Base-by-base conservation (phyloP, 2,888 invertebrate species). In the Mesorhabditis belari region DNA sequence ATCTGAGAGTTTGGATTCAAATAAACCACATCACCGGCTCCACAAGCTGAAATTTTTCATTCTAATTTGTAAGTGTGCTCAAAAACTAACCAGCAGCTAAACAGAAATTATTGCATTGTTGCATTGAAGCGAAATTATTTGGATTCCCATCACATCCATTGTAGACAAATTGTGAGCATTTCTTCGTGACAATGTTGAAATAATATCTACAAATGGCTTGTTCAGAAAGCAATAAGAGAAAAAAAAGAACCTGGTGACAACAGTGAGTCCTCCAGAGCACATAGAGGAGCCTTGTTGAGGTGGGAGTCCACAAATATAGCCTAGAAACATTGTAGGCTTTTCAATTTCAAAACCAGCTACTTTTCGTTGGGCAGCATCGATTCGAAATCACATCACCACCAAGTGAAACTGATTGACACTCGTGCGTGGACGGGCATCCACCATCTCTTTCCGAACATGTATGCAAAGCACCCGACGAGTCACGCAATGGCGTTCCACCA, bases 171-270 rank as follows among this genome's bases (percentile, higher is more conserved):
- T 70, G 65, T 9, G 73, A 67, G 61, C 78, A 78, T 53, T 75
- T 70, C 19, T 67, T 67, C 19, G 77, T 76, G 51, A 76, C 77
- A 27, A 76, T 77, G 60, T 78, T 78, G 72, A 76, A 78, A 59
- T 77, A 77, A 60, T 71, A 74, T n/a, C 67, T 55, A n/a, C 21
- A 35, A 50, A 50, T n/a, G n/a, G n/a, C 19, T 51, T n/a, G 35
- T 44, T 5, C 1, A 57, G 25, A 57, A 9, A 49, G 23, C 35
- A n/a, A 5, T 19, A 26, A 24, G 19, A 21, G 23, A 21, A 28
- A 3, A 19, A n/a, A 23, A 9, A 9, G 17, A 29, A 63, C 63
- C 67, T 56, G 5, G 74, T 66, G 62, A 73, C 71, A 17, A 71
- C 69, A 2, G 74, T 69, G 12, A 71, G 62, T 12, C 74, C 74